Percentiles rank a stretch among this genome's conserved stretches.
These are phyloP conservation scores for Brachyhypopomus occidentalis DNA, from an alignment of 2,113 vertebrate species.

Conservation along the genomic window DNA sequence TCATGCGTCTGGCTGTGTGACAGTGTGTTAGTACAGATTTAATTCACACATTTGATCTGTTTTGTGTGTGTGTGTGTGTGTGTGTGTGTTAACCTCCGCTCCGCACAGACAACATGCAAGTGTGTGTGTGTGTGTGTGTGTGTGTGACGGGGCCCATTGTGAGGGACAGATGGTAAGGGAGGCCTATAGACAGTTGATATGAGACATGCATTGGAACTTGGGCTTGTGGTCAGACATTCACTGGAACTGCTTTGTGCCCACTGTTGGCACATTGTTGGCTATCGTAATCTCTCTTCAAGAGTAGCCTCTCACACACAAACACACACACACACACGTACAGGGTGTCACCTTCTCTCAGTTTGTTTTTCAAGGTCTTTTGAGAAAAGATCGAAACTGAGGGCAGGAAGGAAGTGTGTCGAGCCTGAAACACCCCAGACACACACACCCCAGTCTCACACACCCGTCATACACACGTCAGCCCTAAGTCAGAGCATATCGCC, in stretches of 20 bases:
- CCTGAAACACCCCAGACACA: slow-evolving; percentile 41
- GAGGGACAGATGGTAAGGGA: neutral
- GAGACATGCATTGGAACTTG: neutral
- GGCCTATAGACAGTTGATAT: neutral
- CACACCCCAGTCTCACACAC: slow-evolving; percentile 20
- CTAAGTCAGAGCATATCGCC: slow-evolving; percentile 14
- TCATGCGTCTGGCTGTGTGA: neutral
- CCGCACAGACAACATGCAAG: neutral
- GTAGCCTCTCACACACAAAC: neutral
- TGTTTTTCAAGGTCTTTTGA: slow-evolving; percentile 5
- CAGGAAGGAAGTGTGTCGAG: slow-evolving; percentile 56
- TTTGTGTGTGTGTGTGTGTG: slow-evolving; percentile 39
- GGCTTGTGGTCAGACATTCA: slow-evolving; percentile 15
- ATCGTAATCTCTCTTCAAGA: neutral
- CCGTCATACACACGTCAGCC: slow-evolving; percentile 20
- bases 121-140: slow-evolving; percentile 17
- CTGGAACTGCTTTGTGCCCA: neutral
- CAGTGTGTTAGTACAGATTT: neutral
- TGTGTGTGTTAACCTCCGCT: slow-evolving; percentile 13
- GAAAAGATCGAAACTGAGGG: slow-evolving; percentile 47
- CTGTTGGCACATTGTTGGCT: neutral
- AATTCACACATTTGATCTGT: neutral
- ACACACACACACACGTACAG: neutral
- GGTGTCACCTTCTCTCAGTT: slow-evolving; percentile 19
- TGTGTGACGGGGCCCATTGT: slow-evolving; percentile 21